Evolutionary conservation across 2,888 invertebrate species (phyloP).

Genomic region (Chymomyza procnemis): DNA sequence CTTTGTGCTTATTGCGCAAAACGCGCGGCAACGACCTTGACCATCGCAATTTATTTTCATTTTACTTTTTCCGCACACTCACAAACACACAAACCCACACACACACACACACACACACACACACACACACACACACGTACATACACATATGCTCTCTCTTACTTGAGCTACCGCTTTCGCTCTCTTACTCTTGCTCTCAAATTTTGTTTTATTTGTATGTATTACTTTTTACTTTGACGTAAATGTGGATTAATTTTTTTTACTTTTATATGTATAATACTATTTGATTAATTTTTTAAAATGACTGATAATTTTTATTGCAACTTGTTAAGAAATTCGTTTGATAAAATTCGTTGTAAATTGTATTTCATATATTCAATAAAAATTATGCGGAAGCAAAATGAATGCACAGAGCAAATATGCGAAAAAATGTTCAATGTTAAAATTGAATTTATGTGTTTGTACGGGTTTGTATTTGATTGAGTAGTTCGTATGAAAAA

Average conservation of each 20-base stretch:
- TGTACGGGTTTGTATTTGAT: slow-evolving; percentile 3
- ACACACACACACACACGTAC: not conserved
- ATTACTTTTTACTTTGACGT: not conserved
- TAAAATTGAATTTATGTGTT: slow-evolving; percentile 1
- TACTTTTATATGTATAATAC: not conserved
- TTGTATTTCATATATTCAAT: not conserved
- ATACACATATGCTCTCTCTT: not conserved
- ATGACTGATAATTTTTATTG: not conserved
- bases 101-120: not conserved
- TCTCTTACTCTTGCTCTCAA: not conserved
- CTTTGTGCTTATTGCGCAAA: slow-evolving; percentile 59
- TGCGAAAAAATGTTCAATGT: not conserved
- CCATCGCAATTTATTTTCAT: slow-evolving; percentile 75
- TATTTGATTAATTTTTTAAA: not conserved
- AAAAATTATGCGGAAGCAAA: not conserved
- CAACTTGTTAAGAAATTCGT: not conserved
- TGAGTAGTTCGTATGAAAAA: slow-evolving; percentile 46
- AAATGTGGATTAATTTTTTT: not conserved
- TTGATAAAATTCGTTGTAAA: not conserved
- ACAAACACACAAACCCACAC: not conserved
- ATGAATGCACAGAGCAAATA: not conserved
- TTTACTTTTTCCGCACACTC: slow-evolving; percentile 48
- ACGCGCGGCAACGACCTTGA: slow-evolving; percentile 74
- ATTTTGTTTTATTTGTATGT: too few relatives aligned
- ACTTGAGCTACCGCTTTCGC: not conserved